These are phyloP conservation scores for Lasioglossum pauxillum DNA, from an alignment of 2,888 invertebrate genomes.

Conservation along the genomic window DNA sequence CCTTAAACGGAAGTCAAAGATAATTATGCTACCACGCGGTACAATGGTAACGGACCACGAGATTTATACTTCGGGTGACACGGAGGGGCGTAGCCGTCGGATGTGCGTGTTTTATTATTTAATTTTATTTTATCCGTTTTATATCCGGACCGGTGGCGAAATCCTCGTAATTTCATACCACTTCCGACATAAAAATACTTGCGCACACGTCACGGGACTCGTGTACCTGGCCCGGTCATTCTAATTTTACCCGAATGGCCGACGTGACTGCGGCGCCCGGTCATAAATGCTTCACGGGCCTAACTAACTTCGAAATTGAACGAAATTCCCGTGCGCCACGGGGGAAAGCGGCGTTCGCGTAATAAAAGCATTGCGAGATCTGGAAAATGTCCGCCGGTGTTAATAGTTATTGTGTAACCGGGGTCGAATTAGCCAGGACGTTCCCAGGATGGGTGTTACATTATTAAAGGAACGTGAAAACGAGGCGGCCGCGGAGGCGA, in stretches of 20 bases:
- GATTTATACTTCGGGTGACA: background rate
- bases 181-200: slow-evolving; percentile 38
- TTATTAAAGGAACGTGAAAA: background rate
- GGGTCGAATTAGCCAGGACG: background rate
- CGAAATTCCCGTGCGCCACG: background rate
- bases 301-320: slow-evolving; percentile 24
- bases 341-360: background rate
- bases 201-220: background rate
- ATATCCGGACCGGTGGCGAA: background rate
- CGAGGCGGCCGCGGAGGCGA: background rate
- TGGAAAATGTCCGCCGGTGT: background rate
- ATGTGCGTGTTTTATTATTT: slow-evolving; percentile 24
- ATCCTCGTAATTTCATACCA: slow-evolving; percentile 26
- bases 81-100: background rate
- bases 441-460: background rate
- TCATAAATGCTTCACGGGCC: slow-evolving; percentile 13
- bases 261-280: slow-evolving; percentile 6
- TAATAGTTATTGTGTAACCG: slow-evolving; percentile 8
- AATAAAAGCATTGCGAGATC: background rate
- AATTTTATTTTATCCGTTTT: slow-evolving; percentile 37
- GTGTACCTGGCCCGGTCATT: slow-evolving; percentile 27
- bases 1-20: background rate
- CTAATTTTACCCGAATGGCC: slow-evolving; percentile 30
- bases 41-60: background rate
- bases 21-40: background rate